Evolutionary conservation across 2,888 invertebrate species (phyloP), one percentile per base, ranked within the genome.

Genomic region (Teleiodes luculella): DNA sequence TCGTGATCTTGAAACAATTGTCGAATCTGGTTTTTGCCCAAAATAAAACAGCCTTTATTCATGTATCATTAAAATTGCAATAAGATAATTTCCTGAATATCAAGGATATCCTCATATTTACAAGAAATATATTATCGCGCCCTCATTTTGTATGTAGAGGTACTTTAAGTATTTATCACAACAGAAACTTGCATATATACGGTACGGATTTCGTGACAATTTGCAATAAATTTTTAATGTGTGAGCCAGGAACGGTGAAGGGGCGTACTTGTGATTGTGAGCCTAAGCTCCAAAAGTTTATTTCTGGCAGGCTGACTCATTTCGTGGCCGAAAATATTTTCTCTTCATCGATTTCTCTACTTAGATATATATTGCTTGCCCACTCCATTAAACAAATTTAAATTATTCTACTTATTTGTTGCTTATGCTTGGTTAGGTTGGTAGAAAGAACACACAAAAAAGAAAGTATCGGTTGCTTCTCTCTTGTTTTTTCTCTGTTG

Each of bases 211-310:
- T 69, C 78, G 73, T 77, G 78, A 60, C 66, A 60, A 67, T 61
- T 60, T 55, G 64, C 70, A 66, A 76, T 80, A 76, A 72, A 70
- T 68, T 68, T 70, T 68, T 68, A 60, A 62, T 67, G 64, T 64
- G 57, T 56, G 24, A 66, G 67, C 63, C 66, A 62, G 57, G 58
- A 64, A 65, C 63, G 59, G 24, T 6, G n/a, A n/a, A 24, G 24
- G 24, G 6, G 24, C 24, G 24, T n/a, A n/a, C n/a, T n/a, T n/a
- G n/a, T n/a, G n/a, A n/a, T 3, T 24, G 24, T 24, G 24, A 24
- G 20, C 18, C 39, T 20, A 41, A 41, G 20, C 39, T 8, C 59
- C 68, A n/a, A 48, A 53, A 52, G 48, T 16, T 45, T 36, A 35
- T 35, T 31, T 6, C 28, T 28, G 24, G 28, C 28, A n/a, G 43